A percentile compares a stretch with the other conserved stretches of the same genome.
Conservation (phyloP, 35 echinoderm and acorn worm species). For the Eucidaris tribuloides region DNA sequence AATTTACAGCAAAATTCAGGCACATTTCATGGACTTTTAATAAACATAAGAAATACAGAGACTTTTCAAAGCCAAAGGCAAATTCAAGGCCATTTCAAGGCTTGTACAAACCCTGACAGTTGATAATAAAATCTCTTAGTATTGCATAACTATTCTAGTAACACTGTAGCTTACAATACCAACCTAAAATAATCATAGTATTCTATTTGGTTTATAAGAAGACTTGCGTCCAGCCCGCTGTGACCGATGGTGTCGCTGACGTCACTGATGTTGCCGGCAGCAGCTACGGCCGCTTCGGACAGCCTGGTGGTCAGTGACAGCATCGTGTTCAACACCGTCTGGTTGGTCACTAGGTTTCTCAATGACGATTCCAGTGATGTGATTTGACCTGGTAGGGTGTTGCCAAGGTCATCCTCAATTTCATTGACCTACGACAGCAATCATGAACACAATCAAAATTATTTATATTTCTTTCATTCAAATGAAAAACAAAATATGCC, state of each 20-base stretch:
- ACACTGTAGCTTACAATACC: not conserved
- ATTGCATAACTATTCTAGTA: not conserved
- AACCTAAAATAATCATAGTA: slow-evolving; percentile 24
- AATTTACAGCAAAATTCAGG: not conserved
- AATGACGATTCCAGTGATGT: not conserved
- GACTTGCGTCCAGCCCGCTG: not conserved
- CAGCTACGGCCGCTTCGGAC: not conserved
- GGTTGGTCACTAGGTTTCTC: not conserved
- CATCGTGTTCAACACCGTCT: not conserved
- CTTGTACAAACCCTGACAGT: not conserved
- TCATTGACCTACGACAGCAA: slow-evolving; percentile 11
- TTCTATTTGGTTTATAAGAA: not conserved
- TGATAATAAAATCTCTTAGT: not conserved
- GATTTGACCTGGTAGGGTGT: not conserved
- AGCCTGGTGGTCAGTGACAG: not conserved
- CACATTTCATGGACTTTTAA: not conserved
- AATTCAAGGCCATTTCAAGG: not conserved
- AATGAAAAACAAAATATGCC: too few relatives aligned
- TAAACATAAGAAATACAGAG: not conserved
- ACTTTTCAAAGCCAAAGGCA: not conserved
- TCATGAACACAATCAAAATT: too few relatives aligned
- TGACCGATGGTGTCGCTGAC: not conserved
- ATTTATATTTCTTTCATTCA: too few relatives aligned
- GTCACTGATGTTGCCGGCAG: not conserved
- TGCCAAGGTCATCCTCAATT: slow-evolving; percentile 15